Evolutionary conservation across 53 echinoderm and acorn worm species (phyloP).

Genomic region (Apostichopus leukothele): DNA sequence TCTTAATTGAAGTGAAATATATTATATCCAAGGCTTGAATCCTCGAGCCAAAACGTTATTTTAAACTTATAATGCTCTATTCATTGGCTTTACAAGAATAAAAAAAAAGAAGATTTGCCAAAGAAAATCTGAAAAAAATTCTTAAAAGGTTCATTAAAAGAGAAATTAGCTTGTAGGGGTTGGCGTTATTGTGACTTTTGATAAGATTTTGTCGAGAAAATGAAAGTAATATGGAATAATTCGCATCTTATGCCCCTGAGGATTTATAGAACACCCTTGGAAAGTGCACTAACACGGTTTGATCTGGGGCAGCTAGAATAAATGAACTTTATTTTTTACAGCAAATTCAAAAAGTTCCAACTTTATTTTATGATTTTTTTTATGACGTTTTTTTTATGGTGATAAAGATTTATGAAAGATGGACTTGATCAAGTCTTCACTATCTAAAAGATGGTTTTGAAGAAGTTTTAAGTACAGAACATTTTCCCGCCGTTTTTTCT

Average conservation of each 20-base stretch:
- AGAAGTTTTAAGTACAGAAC: too few species aligned
- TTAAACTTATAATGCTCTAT: neutral
- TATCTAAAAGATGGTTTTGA: too few species aligned
- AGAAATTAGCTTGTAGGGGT: constrained; percentile 42
- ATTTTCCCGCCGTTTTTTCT: too few species aligned
- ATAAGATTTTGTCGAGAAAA: constrained; percentile 29
- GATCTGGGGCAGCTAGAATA: constrained; percentile 24
- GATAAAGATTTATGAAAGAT: too few species aligned
- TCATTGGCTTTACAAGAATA: neutral
- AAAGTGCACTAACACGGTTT: constrained; percentile 39
- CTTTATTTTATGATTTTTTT: neutral
- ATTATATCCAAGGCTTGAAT: constrained; percentile 16
- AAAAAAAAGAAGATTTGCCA: neutral
- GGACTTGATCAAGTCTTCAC: too few species aligned
- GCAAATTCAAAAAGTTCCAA: neutral
- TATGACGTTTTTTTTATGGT: too few species aligned
- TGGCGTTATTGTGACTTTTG: constrained; percentile 16
- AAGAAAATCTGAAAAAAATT: neutral
- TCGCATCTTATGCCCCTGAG: neutral
- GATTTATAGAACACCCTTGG: neutral
- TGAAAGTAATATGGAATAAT: constrained; percentile 35
- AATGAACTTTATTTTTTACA: neutral
- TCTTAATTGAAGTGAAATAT: constrained; percentile 41
- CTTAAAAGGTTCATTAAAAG: constrained; percentile 47
- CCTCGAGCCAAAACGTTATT: constrained; percentile 20